These are phyloP conservation scores for Plodia interpunctella DNA, from an alignment of 1,140 invertebrate genomes.

Conservation along the genomic window DNA sequence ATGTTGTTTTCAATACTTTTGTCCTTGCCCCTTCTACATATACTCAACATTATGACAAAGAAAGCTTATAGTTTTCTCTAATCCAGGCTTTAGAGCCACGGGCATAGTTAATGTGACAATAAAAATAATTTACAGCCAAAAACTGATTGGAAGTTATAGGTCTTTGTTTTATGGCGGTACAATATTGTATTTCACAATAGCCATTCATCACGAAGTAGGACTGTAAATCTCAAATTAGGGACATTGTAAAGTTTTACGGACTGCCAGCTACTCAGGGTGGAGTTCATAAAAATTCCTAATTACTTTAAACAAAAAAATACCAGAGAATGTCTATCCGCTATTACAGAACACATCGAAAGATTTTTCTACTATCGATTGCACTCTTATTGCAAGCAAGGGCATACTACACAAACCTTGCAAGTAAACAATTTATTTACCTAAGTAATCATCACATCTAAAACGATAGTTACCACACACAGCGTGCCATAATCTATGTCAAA, in stretches of 20 bases:
- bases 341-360: too few species aligned
- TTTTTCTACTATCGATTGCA: too few species aligned
- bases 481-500: too few species aligned
- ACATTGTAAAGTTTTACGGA: constrained; percentile 68
- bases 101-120: neutral
- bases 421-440: too few species aligned
- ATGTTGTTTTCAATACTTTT: too few species aligned
- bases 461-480: too few species aligned
- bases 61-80: too few species aligned
- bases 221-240: constrained; percentile 63
- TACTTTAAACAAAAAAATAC: neutral
- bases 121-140: constrained; percentile 8
- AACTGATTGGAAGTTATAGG: constrained; percentile 5
- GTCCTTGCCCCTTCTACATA: too few species aligned
- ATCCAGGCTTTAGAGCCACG: neutral
- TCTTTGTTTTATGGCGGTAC: constrained; percentile 34
- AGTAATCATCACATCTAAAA: too few species aligned
- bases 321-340: neutral
- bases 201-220: constrained; percentile 48
- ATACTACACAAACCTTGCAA: too few species aligned
- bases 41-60: too few species aligned
- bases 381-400: too few species aligned
- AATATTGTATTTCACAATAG: constrained; percentile 58
- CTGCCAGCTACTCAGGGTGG: constrained; percentile 41
- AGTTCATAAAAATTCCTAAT: constrained; percentile 34